phyloP scores from a whole-genome alignment of 2,113 vertebrate genomes.

The Leptodactylus fuscus region DNA sequence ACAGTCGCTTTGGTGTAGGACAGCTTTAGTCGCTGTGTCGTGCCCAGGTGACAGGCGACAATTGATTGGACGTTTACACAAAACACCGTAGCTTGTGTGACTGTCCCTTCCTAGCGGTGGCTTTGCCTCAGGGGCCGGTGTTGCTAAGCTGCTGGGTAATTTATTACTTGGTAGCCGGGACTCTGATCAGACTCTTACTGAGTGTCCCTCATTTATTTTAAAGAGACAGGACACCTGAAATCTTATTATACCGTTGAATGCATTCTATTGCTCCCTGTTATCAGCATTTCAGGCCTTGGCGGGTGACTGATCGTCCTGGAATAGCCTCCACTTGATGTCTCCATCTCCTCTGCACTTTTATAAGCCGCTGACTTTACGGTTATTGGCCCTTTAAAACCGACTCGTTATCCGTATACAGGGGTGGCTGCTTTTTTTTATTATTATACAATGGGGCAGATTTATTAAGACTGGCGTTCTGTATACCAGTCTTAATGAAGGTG shows the following conservation, averaged over 20 bases:
- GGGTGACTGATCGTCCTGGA: too few relatives aligned
- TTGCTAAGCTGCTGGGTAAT: conserved; percentile 24
- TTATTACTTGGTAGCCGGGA: conserved; percentile 13
- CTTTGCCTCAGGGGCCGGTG: conserved; percentile 8
- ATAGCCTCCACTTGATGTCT: neutral
- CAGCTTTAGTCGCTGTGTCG: neutral
- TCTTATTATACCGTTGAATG: neutral
- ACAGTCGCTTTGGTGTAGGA: neutral
- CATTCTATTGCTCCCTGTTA: neutral
- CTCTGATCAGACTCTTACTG: conserved; percentile 21
- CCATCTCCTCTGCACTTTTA: neutral
- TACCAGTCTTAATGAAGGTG: too few relatives aligned
- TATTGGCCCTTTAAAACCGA: neutral
- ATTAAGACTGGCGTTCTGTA: too few relatives aligned
- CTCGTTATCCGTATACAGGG: too few relatives aligned
- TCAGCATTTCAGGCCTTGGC: neutral
- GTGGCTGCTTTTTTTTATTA: too few relatives aligned
- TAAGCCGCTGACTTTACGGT: neutral
- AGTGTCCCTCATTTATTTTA: neutral
- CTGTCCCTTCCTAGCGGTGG: conserved; percentile 17
- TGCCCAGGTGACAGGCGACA: neutral
- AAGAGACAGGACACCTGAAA: neutral
- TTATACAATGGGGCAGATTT: too few relatives aligned
- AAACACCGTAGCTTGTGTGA: neutral
- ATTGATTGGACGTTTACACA: conserved; percentile 34